Conservation (phyloP, 1,140 invertebrate species). For the Babylonia areolata region DNA sequence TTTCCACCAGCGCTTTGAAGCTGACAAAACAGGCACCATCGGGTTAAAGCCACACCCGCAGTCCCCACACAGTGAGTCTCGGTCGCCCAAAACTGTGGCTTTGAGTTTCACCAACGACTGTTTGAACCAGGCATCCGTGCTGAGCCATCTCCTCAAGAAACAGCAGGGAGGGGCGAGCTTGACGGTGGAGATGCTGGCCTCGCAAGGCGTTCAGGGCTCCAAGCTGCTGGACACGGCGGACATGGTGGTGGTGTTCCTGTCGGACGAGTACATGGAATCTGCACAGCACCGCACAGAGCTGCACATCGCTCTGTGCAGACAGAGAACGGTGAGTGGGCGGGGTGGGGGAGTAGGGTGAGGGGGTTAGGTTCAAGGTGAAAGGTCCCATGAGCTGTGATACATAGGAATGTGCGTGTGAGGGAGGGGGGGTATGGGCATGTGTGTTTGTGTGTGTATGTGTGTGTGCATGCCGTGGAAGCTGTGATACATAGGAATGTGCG, state of each 20-base stretch:
- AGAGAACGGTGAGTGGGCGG: conserved; percentile 33
- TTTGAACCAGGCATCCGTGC: conserved; percentile 41
- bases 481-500: no score
- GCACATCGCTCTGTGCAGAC: conserved; percentile 53
- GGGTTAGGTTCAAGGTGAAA: no score
- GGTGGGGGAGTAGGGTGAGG: no score
- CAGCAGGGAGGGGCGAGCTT: background rate
- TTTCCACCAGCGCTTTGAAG: background rate
- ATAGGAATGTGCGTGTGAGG: no score
- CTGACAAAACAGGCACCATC: background rate
- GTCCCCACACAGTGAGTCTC: background rate
- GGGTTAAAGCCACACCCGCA: background rate
- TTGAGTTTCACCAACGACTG: conserved; percentile 49
- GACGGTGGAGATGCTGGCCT: background rate
- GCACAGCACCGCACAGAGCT: conserved; percentile 53
- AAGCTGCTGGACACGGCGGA: conserved; percentile 49
- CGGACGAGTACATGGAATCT: conserved; percentile 49
- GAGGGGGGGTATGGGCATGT: no score
- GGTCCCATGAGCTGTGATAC: no score
- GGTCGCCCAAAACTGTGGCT: conserved; percentile 16
- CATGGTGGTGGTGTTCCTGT: conserved; percentile 54
- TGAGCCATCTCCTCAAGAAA: conserved; percentile 31
- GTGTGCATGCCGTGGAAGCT: no score
- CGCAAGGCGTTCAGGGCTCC: background rate
- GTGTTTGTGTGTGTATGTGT: no score